These are phyloP conservation scores for Eurois occulta DNA, from an alignment of 2,888 invertebrate species.

Conservation along the genomic window DNA sequence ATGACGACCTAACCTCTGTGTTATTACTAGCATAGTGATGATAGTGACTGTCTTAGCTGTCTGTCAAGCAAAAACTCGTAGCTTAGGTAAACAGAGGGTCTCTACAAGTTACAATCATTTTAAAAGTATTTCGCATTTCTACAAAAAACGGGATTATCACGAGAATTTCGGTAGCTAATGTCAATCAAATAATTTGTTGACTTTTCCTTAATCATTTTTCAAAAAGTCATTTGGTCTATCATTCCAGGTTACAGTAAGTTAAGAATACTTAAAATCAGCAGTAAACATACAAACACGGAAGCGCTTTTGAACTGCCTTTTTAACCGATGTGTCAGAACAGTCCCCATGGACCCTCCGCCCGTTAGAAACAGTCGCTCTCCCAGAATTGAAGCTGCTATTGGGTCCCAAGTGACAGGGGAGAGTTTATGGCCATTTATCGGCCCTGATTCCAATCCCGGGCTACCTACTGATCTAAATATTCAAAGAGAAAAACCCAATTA, in stretches of 20 bases:
- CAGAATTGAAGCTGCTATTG: neutral
- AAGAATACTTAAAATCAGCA: neutral
- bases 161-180: neutral
- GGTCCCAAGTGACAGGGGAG: slow-evolving; percentile 39
- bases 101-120: neutral
- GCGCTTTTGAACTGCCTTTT: neutral
- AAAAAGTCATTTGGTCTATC: neutral
- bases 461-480: slow-evolving; percentile 47
- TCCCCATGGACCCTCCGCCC: neutral
- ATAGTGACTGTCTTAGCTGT: neutral
- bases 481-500: slow-evolving; percentile 49
- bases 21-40: neutral
- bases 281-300: neutral
- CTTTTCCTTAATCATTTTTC: neutral
- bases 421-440: slow-evolving; percentile 55
- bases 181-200: neutral
- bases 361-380: slow-evolving; percentile 21
- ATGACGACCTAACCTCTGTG: slow-evolving; percentile 18
- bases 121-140: neutral
- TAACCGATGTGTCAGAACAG: slow-evolving; percentile 6
- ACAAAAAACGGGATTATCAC: neutral
- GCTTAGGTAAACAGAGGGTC: neutral
- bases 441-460: slow-evolving; percentile 28
- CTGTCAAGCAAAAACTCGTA: neutral
- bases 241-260: neutral